Conservation (phyloP, 1,140 invertebrate species). For the Ips nitidus region DNA sequence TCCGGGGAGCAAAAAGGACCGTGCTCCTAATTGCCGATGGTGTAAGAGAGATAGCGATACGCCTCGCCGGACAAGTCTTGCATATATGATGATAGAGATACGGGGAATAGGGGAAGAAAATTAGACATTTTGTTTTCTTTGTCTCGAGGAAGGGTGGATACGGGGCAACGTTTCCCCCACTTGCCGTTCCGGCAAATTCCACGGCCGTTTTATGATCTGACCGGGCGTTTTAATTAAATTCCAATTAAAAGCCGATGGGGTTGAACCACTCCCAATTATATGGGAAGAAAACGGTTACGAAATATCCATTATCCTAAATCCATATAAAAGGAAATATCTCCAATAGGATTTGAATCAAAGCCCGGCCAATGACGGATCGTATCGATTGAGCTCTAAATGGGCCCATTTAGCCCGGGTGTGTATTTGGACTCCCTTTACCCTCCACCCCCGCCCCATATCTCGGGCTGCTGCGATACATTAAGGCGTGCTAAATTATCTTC, state of each 20-base stretch:
- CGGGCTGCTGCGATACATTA: slow-evolving; percentile 24
- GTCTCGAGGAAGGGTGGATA: slow-evolving; percentile 22
- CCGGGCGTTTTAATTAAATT: slow-evolving; percentile 15
- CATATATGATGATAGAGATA: slow-evolving; percentile 52
- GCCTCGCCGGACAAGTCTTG: slow-evolving; percentile 44
- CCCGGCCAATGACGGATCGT: slow-evolving; percentile 33
- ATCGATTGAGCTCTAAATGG: slow-evolving; percentile 29
- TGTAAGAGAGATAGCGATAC: slow-evolving; percentile 40
- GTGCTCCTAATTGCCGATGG: slow-evolving; percentile 41
- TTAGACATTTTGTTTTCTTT: slow-evolving; percentile 33
- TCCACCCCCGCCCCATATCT: background rate
- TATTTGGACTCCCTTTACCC: slow-evolving; percentile 15
- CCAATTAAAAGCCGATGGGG: slow-evolving; percentile 9
- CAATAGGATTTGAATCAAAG: slow-evolving; percentile 36
- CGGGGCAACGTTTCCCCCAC: slow-evolving; percentile 11
- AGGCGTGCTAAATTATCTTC: slow-evolving; percentile 31
- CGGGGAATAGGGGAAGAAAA: slow-evolving; percentile 30
- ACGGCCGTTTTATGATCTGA: background rate
- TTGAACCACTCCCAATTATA: slow-evolving; percentile 24
- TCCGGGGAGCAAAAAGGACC: slow-evolving; percentile 41
- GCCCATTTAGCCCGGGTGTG: slow-evolving; percentile 27
- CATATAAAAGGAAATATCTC: slow-evolving; percentile 36
- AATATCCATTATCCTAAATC: slow-evolving; percentile 36
- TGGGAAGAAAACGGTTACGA: slow-evolving; percentile 12
- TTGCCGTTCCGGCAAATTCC: background rate